Percentiles rank a stretch among this genome's conserved stretches.
phyloP scores from a whole-genome alignment of 1,140 invertebrate genomes.

The Nomia melanderi region DNA sequence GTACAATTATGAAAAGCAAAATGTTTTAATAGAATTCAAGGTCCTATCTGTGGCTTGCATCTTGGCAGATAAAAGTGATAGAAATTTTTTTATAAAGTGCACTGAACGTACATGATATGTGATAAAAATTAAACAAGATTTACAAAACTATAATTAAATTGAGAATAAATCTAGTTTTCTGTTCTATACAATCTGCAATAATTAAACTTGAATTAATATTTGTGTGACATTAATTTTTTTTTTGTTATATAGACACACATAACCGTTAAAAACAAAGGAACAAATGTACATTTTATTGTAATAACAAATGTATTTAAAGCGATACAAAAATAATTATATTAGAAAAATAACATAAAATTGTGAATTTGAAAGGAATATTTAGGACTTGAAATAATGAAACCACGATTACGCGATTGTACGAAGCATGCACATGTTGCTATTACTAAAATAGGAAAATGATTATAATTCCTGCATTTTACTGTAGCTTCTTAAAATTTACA shows the following conservation, averaged over 20 bases:
- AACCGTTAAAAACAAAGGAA: not conserved
- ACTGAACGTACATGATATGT: conserved; percentile 3
- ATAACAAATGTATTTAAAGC: conserved; percentile 6
- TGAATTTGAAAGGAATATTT: not conserved
- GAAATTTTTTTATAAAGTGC: conserved; percentile 2
- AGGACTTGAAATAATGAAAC: not conserved
- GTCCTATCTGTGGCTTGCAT: conserved; percentile 65
- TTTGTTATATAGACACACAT: not conserved
- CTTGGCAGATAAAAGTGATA: conserved; percentile 63
- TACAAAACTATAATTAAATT: conserved; percentile 9
- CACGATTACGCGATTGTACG: conserved; percentile 3
- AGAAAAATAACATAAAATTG: not conserved
- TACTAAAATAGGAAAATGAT: not conserved
- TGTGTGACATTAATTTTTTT: conserved; percentile 14
- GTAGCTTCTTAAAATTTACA: not conserved
- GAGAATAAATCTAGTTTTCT: conserved; percentile 10
- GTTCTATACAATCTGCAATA: not conserved
- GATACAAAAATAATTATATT: conserved; percentile 4
- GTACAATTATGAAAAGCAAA: conserved; percentile 28
- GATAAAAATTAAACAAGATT: conserved; percentile 38
- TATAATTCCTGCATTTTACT: not conserved
- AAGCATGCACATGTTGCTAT: conserved; percentile 26
- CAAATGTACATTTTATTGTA: conserved; percentile 14
- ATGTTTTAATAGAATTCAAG: conserved; percentile 38
- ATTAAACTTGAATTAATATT: conserved; percentile 15